Conservation (phyloP, 2,113 vertebrate genomes). For the Girardinichthys multiradiatus region DNA sequence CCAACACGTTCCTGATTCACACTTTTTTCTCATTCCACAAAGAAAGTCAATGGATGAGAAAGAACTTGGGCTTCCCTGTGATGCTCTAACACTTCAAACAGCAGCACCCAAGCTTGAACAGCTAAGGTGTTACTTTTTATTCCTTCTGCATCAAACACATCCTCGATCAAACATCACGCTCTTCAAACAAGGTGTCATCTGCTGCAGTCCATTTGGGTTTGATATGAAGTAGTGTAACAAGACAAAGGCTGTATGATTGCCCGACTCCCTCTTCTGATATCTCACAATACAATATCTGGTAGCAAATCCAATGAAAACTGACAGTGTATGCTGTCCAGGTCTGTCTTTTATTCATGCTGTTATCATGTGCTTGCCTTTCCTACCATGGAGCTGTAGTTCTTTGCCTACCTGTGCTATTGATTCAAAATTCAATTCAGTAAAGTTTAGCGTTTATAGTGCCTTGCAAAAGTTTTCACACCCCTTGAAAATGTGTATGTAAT, state of each 20-base stretch:
- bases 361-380: conserved; percentile 28
- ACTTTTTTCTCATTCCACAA: neutral
- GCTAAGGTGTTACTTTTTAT: conserved; percentile 71
- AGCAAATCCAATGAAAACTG: conserved; percentile 52
- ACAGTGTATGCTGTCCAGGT: conserved; percentile 30
- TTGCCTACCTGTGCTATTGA: conserved; percentile 16
- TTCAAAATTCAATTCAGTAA: neutral
- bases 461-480: no score
- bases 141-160: conserved; percentile 72
- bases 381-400: conserved; percentile 18
- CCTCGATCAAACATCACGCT: conserved; percentile 81
- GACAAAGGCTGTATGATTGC: conserved; percentile 60
- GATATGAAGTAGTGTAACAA: conserved; percentile 77
- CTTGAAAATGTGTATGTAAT: neutral
- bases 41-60: conserved; percentile 52
- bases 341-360: conserved; percentile 31
- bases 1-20: neutral
- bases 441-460: no score
- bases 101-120: conserved; percentile 60
- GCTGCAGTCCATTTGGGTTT: conserved; percentile 71
- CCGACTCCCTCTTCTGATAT: conserved; percentile 48
- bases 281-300: conserved; percentile 24
- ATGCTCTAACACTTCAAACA: conserved; percentile 64
- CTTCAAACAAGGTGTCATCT: conserved; percentile 82
- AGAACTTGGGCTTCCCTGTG: conserved; percentile 32